These are phyloP conservation scores for Oligia latruncula DNA, from an alignment of 2,888 invertebrate genomes.

Conservation along the genomic window DNA sequence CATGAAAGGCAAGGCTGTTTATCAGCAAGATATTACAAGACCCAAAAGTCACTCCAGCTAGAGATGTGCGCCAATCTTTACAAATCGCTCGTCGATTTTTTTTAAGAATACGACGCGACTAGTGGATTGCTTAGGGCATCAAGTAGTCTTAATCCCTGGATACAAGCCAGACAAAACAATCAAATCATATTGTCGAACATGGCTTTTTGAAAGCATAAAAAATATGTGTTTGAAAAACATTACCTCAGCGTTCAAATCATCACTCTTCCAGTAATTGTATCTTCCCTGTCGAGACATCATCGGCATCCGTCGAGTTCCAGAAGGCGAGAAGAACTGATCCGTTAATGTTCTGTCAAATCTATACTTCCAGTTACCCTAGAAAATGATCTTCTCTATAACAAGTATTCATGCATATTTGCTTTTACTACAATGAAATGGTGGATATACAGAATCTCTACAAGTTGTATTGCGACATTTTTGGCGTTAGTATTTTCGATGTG, in stretches of 20 bases:
- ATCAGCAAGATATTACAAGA: no score
- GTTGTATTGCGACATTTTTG: neutral
- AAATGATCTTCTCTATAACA: neutral
- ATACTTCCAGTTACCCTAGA: conserved; percentile 74
- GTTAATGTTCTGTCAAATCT: conserved; percentile 61
- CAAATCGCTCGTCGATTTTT: no score
- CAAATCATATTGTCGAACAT: neutral
- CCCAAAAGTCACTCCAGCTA: no score
- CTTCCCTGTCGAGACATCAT: conserved; percentile 70
- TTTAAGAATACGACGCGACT: no score
- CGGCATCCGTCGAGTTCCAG: conserved; percentile 57
- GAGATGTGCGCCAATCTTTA: no score
- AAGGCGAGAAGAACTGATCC: conserved; percentile 67
- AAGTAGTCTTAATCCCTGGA: no score
- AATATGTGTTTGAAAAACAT: neutral
- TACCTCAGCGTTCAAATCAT: conserved; percentile 73
- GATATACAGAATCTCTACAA: no score
- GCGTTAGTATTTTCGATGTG: neutral
- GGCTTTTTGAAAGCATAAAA: neutral
- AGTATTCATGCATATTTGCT: neutral
- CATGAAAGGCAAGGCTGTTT: no score
- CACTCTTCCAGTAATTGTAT: conserved; percentile 70
- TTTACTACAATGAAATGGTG: no score
- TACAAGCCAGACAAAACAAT: neutral
- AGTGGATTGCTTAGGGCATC: no score